phyloP scores from a whole-genome alignment of 2,888 invertebrate species.

The Ommatoiulus sabulosus region DNA sequence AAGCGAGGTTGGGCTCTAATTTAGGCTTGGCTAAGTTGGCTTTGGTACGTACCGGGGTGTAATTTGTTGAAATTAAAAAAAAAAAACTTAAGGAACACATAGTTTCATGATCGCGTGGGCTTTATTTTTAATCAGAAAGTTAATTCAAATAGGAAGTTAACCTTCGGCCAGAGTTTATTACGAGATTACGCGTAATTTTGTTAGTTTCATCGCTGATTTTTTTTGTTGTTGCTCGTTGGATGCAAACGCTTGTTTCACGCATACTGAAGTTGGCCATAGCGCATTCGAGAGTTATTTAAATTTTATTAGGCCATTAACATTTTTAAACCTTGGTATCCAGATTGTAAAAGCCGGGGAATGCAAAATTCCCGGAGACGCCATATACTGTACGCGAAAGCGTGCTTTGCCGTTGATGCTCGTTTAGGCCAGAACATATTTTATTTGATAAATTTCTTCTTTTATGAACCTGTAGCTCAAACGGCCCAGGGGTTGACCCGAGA shows the following conservation, averaged over 20 bases:
- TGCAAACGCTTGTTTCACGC: background rate
- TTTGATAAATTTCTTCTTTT: conserved; percentile 19
- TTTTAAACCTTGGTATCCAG: conserved; percentile 21
- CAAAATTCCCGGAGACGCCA: background rate
- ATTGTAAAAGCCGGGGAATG: conserved; percentile 4
- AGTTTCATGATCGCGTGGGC: background rate
- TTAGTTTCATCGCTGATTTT: background rate
- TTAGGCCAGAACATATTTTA: background rate
- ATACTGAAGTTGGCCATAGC: background rate
- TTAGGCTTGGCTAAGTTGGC: background rate
- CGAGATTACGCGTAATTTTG: background rate
- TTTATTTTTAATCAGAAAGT: background rate
- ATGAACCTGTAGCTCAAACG: conserved; percentile 29
- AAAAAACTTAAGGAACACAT: too few relatives aligned
- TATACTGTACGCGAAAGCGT: background rate
- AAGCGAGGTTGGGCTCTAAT: background rate
- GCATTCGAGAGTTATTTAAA: background rate
- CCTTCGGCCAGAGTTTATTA: background rate
- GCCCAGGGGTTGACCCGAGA: conserved; percentile 21
- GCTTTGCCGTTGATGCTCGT: background rate
- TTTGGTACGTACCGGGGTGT: background rate
- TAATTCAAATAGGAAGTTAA: conserved; percentile 1
- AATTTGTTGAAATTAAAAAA: background rate
- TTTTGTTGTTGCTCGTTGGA: background rate
- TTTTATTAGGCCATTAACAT: conserved; percentile 5